phyloP scores from a whole-genome alignment of 92 coral and sea anemone species.

The Montipora capitata region DNA sequence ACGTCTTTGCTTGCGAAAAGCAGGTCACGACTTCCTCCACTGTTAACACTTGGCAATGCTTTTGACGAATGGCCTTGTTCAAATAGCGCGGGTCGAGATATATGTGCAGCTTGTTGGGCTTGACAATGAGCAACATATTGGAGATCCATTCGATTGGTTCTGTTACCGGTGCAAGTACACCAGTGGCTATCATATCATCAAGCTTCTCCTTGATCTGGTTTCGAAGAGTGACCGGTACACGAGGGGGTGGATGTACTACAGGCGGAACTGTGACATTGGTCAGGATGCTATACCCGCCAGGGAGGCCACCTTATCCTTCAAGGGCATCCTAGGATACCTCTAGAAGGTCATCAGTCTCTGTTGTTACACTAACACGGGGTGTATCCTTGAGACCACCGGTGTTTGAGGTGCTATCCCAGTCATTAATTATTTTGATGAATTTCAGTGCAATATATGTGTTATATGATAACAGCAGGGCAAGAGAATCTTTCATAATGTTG shows the following conservation, averaged over 20 bases:
- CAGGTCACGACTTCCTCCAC: too few relatives aligned
- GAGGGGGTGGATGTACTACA: slow-evolving; percentile 49
- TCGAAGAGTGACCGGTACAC: slow-evolving; percentile 53
- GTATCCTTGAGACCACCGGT: slow-evolving; percentile 41
- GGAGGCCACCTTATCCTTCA: neutral
- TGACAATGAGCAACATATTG: neutral
- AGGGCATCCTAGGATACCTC: neutral
- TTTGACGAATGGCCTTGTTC: too few relatives aligned
- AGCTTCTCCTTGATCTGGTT: slow-evolving; percentile 37
- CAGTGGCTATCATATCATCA: slow-evolving; percentile 30
- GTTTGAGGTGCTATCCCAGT: slow-evolving; percentile 34
- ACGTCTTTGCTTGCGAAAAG: too few relatives aligned
- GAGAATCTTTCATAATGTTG: slow-evolving; percentile 53
- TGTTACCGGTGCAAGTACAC: neutral
- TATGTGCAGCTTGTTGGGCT: too few relatives aligned
- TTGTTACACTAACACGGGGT: neutral
- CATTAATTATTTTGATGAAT: slow-evolving; percentile 31
- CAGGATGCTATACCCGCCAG: slow-evolving; percentile 43
- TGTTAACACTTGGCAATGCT: too few relatives aligned
- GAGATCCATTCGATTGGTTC: slow-evolving; percentile 50
- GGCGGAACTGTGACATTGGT: slow-evolving; percentile 45
- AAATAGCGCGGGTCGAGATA: too few relatives aligned
- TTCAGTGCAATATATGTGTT: slow-evolving; percentile 45
- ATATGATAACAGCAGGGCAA: slow-evolving; percentile 57
- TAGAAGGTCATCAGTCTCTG: neutral